Base-by-base conservation (phyloP, 1,140 invertebrate species). In the Rhyacophila brunnea region DNA sequence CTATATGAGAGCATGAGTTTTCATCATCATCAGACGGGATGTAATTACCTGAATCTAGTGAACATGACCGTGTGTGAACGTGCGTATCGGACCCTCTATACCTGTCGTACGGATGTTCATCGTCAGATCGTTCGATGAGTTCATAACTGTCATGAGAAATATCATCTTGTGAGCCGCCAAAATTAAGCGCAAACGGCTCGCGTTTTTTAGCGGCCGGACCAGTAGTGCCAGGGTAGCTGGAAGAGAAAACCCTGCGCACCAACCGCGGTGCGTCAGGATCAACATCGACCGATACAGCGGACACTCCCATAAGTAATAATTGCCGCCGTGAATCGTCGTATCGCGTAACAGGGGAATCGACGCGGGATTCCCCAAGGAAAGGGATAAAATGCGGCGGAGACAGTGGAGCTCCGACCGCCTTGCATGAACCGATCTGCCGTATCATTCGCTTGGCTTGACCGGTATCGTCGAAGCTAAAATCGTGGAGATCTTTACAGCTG, bases 81-180 rank as follows among this genome's bases (percentile, higher is more conserved):
- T 60, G 54, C 17, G 54, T 47, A 44, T 71, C 67, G 20, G 70
- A 68, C 13, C 45, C 58, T 32, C 68, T 66, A 13, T 70, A 63
- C 49, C 70, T 71, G 14, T 70, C 71, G 65, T 71, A 74, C 40
- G 78, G 80, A 58, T 77, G 77, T 66, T 86, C 84, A 68, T 85
- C 84, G 64, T 87, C 84, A 59, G 84, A 85, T 62, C 87, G 85
- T 71, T 93, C 90, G 38, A 93, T 78, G 11, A 93, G 71, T 68
- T 94, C 91, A 71, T 93, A 94, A 62, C 91, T 93, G 72, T 93
- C 91, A 71, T 93, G 91, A 9, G 90, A 92, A 3, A 93, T 75
- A 75, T 94, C 91, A 69, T 93, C 91, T 70, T 92, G 90, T 1
- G 89, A 91, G 23, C 87, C 87, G 46, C 84, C 83, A 43, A 81